Evolutionary conservation across 2,113 vertebrate species (phyloP).

Genomic region (Myotis yumanensis): DNA sequence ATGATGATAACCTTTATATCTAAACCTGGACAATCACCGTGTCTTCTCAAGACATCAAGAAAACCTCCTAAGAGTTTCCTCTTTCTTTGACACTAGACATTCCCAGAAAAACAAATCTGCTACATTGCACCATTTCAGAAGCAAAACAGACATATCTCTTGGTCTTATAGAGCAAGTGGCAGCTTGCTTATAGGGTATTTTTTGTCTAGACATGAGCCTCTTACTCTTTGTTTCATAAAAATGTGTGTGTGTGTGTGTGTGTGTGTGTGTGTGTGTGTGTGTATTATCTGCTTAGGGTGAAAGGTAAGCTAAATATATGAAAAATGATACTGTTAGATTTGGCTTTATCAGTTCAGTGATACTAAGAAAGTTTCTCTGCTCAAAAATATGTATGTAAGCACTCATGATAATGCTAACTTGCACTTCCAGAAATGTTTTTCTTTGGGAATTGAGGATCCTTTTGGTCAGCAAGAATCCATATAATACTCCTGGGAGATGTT

Average conservation of each 20-base stretch:
- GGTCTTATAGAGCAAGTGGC: neutral
- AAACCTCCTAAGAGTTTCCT: neutral
- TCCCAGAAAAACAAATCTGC: neutral
- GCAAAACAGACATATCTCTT: neutral
- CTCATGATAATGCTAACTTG: neutral
- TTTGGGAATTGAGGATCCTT: slow-evolving; percentile 13
- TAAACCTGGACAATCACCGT: neutral
- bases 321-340: neutral
- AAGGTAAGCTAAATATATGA: neutral
- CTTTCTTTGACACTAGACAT: neutral
- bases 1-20: neutral
- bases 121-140: neutral
- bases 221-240: neutral
- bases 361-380: neutral
- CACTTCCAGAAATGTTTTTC: slow-evolving; percentile 3
- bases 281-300: neutral
- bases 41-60: neutral
- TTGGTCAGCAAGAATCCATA: slow-evolving; percentile 18
- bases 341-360: neutral
- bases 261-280: neutral
- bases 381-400: neutral
- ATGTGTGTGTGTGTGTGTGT: neutral
- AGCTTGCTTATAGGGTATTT: neutral
- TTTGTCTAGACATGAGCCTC: neutral
- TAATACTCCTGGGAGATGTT: neutral